phyloP scores from a whole-genome alignment of 2,797 vertebrate species.

The Sarcophilus harrisii region DNA sequence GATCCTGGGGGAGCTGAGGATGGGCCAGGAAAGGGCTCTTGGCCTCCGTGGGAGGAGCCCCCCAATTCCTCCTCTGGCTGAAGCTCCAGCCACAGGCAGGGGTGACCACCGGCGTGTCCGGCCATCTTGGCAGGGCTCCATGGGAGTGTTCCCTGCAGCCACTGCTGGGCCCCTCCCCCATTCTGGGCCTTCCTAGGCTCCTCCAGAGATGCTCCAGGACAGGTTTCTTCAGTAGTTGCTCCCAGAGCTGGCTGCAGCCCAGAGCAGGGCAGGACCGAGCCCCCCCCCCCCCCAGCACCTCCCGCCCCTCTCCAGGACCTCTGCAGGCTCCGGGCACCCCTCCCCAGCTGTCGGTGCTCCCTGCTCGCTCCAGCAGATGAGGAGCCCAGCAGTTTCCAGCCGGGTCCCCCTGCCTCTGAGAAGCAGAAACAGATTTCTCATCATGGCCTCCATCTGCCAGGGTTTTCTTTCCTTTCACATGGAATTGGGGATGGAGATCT shows the following conservation, averaged over 20 bases:
- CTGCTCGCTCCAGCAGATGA: background rate
- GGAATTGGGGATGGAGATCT: background rate
- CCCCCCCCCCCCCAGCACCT: background rate
- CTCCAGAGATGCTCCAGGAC: too few species aligned
- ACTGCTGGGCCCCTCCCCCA: too few species aligned
- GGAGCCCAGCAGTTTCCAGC: background rate
- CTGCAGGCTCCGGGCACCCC: background rate
- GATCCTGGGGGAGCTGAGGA: too few species aligned
- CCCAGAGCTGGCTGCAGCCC: background rate
- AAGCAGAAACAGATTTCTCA: background rate
- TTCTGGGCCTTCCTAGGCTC: too few species aligned
- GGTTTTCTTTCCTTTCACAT: background rate
- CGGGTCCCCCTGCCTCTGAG: background rate
- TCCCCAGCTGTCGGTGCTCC: background rate
- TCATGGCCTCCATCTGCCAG: background rate
- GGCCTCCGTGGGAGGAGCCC: background rate
- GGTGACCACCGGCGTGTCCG: too few species aligned
- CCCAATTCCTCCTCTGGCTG: background rate
- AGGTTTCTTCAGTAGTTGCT: background rate
- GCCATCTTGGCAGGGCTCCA: too few species aligned
- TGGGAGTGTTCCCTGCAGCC: too few species aligned
- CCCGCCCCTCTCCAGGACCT: too few species aligned
- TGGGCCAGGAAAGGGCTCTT: too few species aligned
- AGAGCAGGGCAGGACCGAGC: background rate
- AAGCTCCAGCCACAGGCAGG: background rate